Evolutionary conservation across 1,140 invertebrate species (phyloP).

Genomic region (Zophobas atratus): DNA sequence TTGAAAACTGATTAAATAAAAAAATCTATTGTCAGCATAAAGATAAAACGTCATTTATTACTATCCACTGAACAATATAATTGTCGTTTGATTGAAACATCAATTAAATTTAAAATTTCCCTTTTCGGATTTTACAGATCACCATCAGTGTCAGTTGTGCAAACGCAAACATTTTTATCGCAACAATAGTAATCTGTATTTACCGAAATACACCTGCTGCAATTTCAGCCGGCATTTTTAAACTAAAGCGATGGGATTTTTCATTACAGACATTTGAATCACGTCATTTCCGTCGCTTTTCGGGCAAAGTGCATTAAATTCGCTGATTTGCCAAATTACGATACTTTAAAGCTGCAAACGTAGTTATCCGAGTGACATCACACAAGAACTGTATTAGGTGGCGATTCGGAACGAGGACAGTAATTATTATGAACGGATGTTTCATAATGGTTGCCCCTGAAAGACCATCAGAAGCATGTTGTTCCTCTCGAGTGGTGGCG

Average conservation of each 20-base stretch:
- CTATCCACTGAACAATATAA: too few relatives aligned
- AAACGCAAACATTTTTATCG: too few relatives aligned
- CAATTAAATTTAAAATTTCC: too few relatives aligned
- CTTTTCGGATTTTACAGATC: too few relatives aligned
- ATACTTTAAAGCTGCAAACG: conserved; percentile 9
- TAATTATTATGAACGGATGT: conserved; percentile 37
- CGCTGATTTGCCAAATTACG: conserved; percentile 2
- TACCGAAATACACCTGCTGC: too few relatives aligned
- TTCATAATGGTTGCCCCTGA: conserved; percentile 36
- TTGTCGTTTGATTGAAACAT: too few relatives aligned
- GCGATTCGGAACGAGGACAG: conserved; percentile 25
- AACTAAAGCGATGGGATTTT: background rate
- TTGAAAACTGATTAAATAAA: too few relatives aligned
- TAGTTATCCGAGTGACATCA: conserved; percentile 25
- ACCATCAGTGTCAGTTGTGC: too few relatives aligned
- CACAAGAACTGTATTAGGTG: conserved; percentile 26
- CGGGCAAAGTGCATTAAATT: background rate
- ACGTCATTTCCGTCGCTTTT: background rate
- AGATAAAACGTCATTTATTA: too few relatives aligned
- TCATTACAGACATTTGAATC: background rate
- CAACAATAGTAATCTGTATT: too few relatives aligned
- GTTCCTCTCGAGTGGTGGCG: conserved; percentile 34
- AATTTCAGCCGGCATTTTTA: too few relatives aligned
- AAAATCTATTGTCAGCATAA: too few relatives aligned
- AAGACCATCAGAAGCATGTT: conserved; percentile 39